Conservation (phyloP, 2,888 invertebrate genomes). For the Caenorhabditis plicata region DNA sequence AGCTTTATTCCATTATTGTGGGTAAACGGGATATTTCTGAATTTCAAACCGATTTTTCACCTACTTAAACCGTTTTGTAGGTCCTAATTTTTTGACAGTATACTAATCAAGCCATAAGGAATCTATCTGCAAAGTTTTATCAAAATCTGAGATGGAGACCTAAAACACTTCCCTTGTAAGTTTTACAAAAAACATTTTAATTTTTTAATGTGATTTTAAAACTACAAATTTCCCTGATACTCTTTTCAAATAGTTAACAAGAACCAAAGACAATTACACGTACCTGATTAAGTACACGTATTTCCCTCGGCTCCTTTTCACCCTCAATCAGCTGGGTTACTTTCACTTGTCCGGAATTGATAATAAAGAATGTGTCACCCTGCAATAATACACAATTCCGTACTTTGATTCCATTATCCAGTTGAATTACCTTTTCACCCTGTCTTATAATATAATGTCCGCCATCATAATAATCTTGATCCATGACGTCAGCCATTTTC, state of each 20-base stretch:
- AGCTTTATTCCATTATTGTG: no score
- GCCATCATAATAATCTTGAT: constrained; percentile 76
- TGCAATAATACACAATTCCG: constrained; percentile 4
- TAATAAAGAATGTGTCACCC: constrained; percentile 87
- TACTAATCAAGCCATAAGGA: no score
- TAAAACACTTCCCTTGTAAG: no score
- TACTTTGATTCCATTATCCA: not conserved
- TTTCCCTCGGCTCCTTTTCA: constrained; percentile 72
- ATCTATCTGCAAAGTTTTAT: no score
- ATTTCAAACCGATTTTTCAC: no score
- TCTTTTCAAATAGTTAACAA: not conserved
- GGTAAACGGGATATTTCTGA: no score
- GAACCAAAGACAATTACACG: no score
- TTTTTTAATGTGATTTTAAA: not conserved
- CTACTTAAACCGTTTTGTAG: no score
- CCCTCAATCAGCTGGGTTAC: constrained; percentile 67
- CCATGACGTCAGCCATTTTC: constrained; percentile 83
- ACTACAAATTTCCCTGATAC: not conserved
- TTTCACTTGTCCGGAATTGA: constrained; percentile 73
- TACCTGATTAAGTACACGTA: constrained; percentile 72
- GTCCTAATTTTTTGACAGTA: no score
- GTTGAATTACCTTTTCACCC: constrained; percentile 66
- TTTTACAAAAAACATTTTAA: no score
- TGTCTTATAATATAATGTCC: constrained; percentile 81
- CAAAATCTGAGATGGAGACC: no score